Conservation (phyloP, 2,113 vertebrate species). For the Actenoides hombroni region DNA sequence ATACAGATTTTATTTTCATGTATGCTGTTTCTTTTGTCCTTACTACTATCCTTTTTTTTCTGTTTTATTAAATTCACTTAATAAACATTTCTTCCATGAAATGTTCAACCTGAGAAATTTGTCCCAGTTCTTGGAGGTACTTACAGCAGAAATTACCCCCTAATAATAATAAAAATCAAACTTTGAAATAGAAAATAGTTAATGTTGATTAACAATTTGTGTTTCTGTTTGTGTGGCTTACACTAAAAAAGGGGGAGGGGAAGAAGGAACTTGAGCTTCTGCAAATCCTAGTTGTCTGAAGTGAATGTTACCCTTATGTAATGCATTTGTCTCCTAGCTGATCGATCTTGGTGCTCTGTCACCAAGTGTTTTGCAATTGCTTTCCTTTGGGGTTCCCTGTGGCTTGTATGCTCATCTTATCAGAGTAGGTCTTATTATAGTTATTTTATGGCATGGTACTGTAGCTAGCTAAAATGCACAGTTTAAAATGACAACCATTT, state of each 20-base stretch:
- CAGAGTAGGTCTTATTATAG: background rate
- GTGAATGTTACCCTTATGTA: background rate
- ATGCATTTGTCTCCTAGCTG: background rate
- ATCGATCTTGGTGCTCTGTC: background rate
- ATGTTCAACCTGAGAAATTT: background rate
- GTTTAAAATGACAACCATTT: background rate
- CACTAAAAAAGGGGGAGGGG: background rate
- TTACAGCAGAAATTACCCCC: background rate
- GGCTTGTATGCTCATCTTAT: background rate
- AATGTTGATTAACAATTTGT: background rate
- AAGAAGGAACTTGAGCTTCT: slow-evolving; percentile 52
- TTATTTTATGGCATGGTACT: background rate
- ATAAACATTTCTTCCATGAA: background rate
- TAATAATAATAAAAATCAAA: background rate
- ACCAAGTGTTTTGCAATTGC: background rate
- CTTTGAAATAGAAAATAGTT: background rate
- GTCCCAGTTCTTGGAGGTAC: background rate
- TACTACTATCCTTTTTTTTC: background rate
- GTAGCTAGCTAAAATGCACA: background rate
- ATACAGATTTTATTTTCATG: background rate
- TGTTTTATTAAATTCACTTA: background rate
- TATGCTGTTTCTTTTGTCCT: background rate
- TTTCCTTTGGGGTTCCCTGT: background rate
- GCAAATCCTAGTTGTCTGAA: slow-evolving; percentile 1
- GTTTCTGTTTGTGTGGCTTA: background rate